phyloP scores from a whole-genome alignment of 1,140 invertebrate genomes.

The Palaemon carinicauda region DNA sequence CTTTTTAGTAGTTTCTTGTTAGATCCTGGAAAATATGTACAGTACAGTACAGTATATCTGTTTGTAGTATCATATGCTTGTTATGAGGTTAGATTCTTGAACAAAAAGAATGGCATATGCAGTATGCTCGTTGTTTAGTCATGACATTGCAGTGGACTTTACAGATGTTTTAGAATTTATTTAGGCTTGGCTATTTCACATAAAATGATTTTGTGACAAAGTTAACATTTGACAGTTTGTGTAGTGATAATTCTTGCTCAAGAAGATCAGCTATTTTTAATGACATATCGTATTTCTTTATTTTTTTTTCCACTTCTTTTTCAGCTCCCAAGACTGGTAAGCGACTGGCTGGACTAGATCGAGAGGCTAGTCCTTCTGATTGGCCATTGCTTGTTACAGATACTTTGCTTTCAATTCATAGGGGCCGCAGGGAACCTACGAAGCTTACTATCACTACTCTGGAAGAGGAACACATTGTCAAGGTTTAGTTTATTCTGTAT shows the following conservation, averaged over 20 bases:
- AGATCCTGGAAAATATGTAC: no score
- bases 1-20: no score
- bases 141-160: no score
- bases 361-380: conserved; percentile 51
- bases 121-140: no score
- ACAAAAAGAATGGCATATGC: no score
- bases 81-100: no score
- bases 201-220: no score
- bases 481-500: conserved; percentile 23
- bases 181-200: no score
- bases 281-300: neutral
- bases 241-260: neutral
- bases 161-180: no score
- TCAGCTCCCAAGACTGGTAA: conserved; percentile 17
- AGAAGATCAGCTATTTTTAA: no score
- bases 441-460: conserved; percentile 52
- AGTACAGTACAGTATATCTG: no score
- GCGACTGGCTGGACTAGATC: conserved; percentile 17
- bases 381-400: conserved; percentile 57
- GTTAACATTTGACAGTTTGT: neutral
- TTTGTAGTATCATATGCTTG: no score
- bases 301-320: neutral
- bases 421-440: conserved; percentile 52
- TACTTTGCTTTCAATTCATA: conserved; percentile 54
- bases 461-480: conserved; percentile 42